Percentiles rank a stretch among this genome's conserved stretches.
phyloP scores from a whole-genome alignment of 2,113 vertebrate genomes.

The Larimichthys polyactis region DNA sequence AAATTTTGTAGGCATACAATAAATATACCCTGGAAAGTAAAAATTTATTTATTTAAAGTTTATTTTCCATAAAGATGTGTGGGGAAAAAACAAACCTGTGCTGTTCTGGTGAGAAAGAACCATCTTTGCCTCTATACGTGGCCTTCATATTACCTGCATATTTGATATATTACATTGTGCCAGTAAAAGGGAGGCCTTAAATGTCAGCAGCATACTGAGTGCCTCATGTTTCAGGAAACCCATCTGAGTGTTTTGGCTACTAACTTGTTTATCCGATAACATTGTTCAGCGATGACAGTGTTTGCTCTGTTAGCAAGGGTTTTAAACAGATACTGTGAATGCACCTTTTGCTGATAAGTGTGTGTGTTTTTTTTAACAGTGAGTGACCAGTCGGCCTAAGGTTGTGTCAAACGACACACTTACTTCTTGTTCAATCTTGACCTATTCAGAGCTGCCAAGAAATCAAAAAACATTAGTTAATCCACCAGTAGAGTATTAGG shows the following conservation, averaged over 20 bases:
- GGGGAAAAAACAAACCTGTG: background rate
- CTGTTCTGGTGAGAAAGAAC: background rate
- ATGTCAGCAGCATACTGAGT: background rate
- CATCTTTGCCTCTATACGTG: background rate
- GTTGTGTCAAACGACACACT: background rate
- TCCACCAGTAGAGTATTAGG: background rate
- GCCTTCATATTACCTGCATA: background rate
- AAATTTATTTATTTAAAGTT: background rate
- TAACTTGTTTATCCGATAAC: constrained; percentile 45
- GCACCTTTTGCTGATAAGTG: background rate
- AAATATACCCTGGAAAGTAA: background rate
- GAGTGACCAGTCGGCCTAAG: background rate
- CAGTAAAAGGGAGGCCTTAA: background rate
- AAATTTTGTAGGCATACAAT: background rate
- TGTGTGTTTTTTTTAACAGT: background rate
- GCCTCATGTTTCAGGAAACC: constrained; percentile 16
- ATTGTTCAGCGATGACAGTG: constrained; percentile 10
- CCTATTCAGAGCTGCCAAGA: background rate
- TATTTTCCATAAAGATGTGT: background rate
- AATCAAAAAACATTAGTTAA: background rate
- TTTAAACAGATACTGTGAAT: constrained; percentile 17
- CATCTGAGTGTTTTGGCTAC: constrained; percentile 46
- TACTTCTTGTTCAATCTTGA: background rate
- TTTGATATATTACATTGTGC: background rate
- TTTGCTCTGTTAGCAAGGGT: constrained; percentile 1